Conservation (phyloP, 2,888 invertebrate genomes). For the Neelides folsomi region DNA sequence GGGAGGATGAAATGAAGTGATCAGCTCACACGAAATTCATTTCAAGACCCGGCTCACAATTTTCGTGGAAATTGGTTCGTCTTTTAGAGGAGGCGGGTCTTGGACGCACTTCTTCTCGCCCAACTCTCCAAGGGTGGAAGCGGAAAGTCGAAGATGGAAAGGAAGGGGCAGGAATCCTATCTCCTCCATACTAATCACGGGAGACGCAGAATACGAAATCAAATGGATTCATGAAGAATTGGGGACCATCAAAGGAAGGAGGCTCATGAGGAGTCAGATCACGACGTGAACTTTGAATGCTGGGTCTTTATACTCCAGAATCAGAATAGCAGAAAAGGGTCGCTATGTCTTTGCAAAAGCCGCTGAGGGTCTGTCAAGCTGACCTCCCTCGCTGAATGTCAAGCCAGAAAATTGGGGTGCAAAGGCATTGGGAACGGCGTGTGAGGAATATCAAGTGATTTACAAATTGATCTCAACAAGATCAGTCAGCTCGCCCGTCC, state of each 20-base stretch:
- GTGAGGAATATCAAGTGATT: constrained; percentile 12
- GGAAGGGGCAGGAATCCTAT: not conserved
- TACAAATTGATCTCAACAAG: not conserved
- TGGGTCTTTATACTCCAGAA: constrained; percentile 21
- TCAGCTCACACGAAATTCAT: constrained; percentile 17
- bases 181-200: not conserved
- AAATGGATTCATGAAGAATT: constrained; percentile 25
- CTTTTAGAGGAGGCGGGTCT: not conserved
- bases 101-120: constrained; percentile 1
- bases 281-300: constrained; percentile 33
- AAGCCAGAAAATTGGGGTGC: constrained; percentile 34
- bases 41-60: constrained; percentile 10
- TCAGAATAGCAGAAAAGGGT: constrained; percentile 17
- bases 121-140: constrained; percentile 2
- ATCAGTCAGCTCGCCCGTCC: not conserved
- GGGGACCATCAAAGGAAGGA: constrained; percentile 17
- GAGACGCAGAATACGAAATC: constrained; percentile 8
- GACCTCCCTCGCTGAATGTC: constrained; percentile 34
- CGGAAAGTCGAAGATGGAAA: not conserved
- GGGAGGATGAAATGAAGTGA: constrained; percentile 19
- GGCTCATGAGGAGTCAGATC: constrained; percentile 19
- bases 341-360: constrained; percentile 1
- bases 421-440: constrained; percentile 21
- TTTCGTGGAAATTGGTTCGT: constrained; percentile 6
- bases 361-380: constrained; percentile 28